Percentiles rank a stretch among this genome's conserved stretches.
Evolutionary conservation across 2,113 vertebrate species (phyloP).

Genomic region (Pteruthius melanotis): DNA sequence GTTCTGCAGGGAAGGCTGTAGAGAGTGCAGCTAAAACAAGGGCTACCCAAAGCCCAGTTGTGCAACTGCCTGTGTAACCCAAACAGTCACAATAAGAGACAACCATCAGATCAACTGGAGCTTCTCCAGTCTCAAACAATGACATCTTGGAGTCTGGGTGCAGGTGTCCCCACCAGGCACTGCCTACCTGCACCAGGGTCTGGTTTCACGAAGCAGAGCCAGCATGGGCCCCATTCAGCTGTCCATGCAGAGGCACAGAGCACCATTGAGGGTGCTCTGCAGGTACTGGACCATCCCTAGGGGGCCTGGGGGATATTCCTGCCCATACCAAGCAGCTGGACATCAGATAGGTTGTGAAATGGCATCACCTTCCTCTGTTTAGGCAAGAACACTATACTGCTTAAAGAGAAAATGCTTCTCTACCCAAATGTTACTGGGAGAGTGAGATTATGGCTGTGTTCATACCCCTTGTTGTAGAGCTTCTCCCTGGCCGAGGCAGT

Average conservation of each 20-base stretch:
- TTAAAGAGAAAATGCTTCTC: not conserved
- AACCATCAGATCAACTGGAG: not conserved
- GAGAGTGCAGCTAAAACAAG: not conserved
- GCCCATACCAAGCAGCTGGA: not conserved
- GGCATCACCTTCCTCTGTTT: not conserved
- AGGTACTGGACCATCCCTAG: not conserved
- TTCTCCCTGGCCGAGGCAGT: not conserved
- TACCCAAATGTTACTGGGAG: not conserved
- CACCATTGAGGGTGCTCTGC: not conserved
- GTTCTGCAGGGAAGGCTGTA: not conserved
- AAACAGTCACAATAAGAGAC: not conserved
- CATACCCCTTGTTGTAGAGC: not conserved
- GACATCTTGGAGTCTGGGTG: not conserved
- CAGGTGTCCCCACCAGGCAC: not conserved
- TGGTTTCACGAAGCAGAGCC: not conserved
- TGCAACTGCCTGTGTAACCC: not conserved
- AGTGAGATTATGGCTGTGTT: not conserved
- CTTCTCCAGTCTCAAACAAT: not conserved
- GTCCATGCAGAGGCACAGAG: not conserved
- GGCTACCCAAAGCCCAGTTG: not conserved
- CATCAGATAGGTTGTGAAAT: not conserved
- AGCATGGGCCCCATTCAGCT: rapidly evolving
- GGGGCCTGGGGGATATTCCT: not conserved
- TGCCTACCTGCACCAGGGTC: not conserved
- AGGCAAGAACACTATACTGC: not conserved